phyloP scores from a whole-genome alignment of 2,113 vertebrate species.

The Semicossyphus pulcher region DNA sequence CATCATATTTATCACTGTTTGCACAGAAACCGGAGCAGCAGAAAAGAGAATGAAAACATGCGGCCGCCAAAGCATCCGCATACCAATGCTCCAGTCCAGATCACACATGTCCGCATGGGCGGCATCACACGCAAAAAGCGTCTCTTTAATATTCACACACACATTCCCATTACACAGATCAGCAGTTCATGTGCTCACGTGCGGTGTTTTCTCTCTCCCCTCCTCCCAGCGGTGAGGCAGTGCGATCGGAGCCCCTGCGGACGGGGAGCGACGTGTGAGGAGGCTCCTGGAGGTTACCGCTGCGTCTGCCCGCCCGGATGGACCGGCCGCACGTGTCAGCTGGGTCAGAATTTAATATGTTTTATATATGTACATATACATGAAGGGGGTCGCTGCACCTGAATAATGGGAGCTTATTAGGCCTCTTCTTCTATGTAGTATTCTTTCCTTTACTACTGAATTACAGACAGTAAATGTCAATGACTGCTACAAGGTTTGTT shows the following conservation, averaged over 20 bases:
- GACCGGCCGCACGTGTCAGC: conserved; percentile 95
- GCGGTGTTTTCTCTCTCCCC: conserved; percentile 15
- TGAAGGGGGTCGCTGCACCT: background rate
- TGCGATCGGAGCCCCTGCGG: conserved; percentile 94
- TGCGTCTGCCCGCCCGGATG: conserved; percentile 95
- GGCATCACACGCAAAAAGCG: conserved; percentile 4
- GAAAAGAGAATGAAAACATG: conserved; percentile 61
- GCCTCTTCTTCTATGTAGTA: background rate
- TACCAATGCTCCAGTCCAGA: conserved; percentile 42
- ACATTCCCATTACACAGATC: conserved; percentile 54
- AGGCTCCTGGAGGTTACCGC: conserved; percentile 89
- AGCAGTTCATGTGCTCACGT: conserved; percentile 48
- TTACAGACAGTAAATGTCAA: background rate
- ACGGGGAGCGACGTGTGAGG: conserved; percentile 93
- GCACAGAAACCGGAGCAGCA: conserved; percentile 67
- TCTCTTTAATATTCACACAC: conserved; percentile 26
- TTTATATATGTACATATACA: background rate
- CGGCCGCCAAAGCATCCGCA: conserved; percentile 42
- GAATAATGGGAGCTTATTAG: background rate
- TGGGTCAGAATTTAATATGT: conserved; percentile 79
- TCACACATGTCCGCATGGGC: conserved; percentile 33
- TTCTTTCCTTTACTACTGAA: background rate
- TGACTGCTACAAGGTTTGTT: no score
- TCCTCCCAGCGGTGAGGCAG: conserved; percentile 87
- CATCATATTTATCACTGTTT: conserved; percentile 77